Evolutionary conservation across 1,140 invertebrate genomes (phyloP).

Genomic region (Saccostrea echinata): DNA sequence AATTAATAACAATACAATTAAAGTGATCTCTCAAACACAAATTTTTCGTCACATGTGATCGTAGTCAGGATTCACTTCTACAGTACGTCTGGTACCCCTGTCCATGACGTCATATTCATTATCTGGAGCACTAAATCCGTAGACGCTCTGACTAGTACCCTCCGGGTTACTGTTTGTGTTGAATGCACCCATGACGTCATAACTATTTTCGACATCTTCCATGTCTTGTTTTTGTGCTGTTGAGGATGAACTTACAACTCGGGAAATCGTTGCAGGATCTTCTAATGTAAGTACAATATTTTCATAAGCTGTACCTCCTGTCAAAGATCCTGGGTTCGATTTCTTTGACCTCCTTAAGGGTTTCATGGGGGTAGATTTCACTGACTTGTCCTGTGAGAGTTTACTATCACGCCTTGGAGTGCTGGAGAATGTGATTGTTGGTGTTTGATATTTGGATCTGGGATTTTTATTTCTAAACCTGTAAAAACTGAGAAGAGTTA

Average conservation of each 20-base stretch:
- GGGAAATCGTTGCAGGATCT: neutral
- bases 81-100: neutral
- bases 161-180: neutral
- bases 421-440: neutral
- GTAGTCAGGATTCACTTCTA: neutral
- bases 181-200: neutral
- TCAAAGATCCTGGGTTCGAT: neutral
- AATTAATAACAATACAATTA: no score
- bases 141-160: neutral
- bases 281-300: slow-evolving; percentile 1
- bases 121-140: neutral
- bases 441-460: neutral
- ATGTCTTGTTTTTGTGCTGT: neutral
- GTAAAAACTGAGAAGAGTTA: neutral
- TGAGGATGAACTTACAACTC: neutral
- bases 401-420: neutral
- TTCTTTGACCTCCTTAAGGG: neutral
- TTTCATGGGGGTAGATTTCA: neutral
- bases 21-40: no score
- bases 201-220: neutral
- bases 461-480: neutral
- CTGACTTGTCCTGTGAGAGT: neutral
- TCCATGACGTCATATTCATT: slow-evolving; percentile 7
- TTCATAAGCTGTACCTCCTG: neutral
- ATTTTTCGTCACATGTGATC: slow-evolving; percentile 11